Evolutionary conservation across 1,140 invertebrate species (phyloP).

Genomic region (Cyclargus thomasi): DNA sequence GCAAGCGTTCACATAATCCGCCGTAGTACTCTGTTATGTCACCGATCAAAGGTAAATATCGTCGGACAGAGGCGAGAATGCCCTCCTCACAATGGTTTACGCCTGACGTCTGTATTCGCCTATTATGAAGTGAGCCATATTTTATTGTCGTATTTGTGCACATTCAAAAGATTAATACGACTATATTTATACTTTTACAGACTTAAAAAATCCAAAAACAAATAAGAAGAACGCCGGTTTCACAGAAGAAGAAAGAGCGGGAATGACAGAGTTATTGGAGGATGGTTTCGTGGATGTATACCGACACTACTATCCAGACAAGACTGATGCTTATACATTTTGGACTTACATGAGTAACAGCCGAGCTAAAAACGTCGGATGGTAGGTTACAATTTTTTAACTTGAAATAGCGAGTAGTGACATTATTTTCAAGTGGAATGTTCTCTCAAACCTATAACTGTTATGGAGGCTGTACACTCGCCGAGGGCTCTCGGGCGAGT

Average conservation of each 20-base stretch:
- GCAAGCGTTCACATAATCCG: no score
- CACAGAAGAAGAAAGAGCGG: constrained; percentile 93
- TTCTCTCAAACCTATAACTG: no score
- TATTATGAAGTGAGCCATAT: no score
- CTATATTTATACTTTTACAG: constrained; percentile 65
- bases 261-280: constrained; percentile 88
- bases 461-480: no score
- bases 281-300: constrained; percentile 92
- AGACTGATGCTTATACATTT: constrained; percentile 91
- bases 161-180: not conserved
- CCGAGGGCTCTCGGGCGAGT: no score
- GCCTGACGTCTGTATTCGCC: no score
- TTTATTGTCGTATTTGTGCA: constrained; percentile 15
- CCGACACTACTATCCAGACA: constrained; percentile 91
- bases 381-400: constrained; percentile 76
- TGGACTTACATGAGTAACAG: constrained; percentile 94
- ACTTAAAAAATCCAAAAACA: constrained; percentile 95
- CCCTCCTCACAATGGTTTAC: no score
- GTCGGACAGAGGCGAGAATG: no score
- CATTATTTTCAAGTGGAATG: no score
- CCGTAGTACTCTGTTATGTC: no score
- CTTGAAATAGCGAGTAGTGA: not conserved
- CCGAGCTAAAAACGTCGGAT: constrained; percentile 94
- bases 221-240: constrained; percentile 97
- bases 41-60: no score